A percentile compares a stretch with the other conserved stretches of the same genome.
Evolutionary conservation across 2,888 invertebrate genomes (phyloP).

Genomic region (Limnephilus rhombicus): DNA sequence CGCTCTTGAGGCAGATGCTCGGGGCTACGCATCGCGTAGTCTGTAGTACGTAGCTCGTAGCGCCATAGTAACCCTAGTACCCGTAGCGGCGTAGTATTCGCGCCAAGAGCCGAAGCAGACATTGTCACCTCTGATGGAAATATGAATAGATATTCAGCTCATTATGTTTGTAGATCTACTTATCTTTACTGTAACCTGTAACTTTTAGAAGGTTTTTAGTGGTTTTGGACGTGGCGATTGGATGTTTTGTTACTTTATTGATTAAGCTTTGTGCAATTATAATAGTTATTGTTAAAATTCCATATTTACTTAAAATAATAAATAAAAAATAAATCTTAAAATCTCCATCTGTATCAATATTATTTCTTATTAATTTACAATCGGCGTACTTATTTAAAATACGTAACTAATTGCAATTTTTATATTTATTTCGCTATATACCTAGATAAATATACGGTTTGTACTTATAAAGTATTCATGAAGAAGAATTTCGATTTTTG

Average conservation of each 20-base stretch:
- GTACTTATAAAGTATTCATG: too few species aligned
- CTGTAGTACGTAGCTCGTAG: neutral
- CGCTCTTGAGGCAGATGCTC: constrained; percentile 21
- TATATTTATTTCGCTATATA: too few species aligned
- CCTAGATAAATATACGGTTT: too few species aligned
- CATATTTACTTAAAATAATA: too few species aligned
- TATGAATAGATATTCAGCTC: neutral
- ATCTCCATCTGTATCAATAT: too few species aligned
- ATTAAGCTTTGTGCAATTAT: neutral
- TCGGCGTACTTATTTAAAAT: too few species aligned
- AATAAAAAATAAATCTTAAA: too few species aligned
- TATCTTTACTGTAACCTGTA: neutral
- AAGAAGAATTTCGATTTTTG: too few species aligned
- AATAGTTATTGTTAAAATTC: too few species aligned
- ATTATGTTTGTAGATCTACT: neutral
- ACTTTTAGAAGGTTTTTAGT: neutral
- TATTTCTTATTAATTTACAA: too few species aligned
- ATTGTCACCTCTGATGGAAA: neutral
- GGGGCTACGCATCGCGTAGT: constrained; percentile 2
- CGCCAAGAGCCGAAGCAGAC: neutral
- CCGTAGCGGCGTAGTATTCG: neutral
- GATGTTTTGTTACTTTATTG: neutral
- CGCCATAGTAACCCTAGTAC: neutral
- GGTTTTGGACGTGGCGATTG: neutral
- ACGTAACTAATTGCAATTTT: too few species aligned